Percentiles rank a stretch among this genome's conserved stretches.
Evolutionary conservation across 2,113 vertebrate genomes (phyloP).

Genomic region (Lophochroa leadbeateri): DNA sequence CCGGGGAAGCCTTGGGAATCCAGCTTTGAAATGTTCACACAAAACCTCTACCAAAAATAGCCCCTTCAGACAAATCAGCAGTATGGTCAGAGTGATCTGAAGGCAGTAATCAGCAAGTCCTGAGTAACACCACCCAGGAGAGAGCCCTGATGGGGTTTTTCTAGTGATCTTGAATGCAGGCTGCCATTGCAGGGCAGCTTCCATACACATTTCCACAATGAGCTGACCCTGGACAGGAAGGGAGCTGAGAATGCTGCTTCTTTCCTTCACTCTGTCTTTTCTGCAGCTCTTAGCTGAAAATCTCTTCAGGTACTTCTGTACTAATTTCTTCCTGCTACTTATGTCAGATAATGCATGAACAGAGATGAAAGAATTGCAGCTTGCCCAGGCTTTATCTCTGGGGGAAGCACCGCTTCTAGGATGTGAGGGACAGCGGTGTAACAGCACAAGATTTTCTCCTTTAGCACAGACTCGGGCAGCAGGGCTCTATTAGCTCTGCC

Average conservation of each 20-base stretch:
- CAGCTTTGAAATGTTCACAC: neutral
- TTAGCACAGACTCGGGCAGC: accelerated
- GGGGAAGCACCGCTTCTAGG: neutral
- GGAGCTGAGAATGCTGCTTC: neutral
- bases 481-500: neutral
- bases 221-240: neutral
- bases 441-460: neutral
- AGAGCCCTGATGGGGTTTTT: neutral
- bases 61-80: neutral
- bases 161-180: neutral
- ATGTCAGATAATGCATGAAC: neutral
- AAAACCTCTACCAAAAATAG: neutral
- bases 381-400: neutral
- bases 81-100: neutral
- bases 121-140: neutral
- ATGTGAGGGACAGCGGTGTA: neutral
- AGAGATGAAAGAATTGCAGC: neutral
- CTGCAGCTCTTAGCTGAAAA: neutral
- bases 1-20: neutral
- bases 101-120: neutral
- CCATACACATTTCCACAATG: neutral
- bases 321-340: neutral
- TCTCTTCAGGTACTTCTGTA: neutral
- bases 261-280: neutral
- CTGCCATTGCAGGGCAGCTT: neutral